Evolutionary conservation across 2,888 invertebrate genomes (phyloP), one percentile per base, ranked within the genome.

Genomic region (Leptinotarsa juncta): DNA sequence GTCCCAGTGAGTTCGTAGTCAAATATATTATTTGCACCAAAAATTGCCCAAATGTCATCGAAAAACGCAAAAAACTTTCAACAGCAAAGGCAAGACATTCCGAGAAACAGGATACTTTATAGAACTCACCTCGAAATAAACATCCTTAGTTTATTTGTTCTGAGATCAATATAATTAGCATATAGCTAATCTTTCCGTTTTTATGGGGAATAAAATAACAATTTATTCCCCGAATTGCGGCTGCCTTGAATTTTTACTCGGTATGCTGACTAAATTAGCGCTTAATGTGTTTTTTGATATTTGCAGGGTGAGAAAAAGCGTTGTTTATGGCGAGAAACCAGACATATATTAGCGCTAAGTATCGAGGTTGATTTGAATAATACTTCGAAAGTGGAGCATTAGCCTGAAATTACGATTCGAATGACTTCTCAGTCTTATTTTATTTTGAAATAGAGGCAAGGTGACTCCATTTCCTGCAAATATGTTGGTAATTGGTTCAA

Each of bases 191-290:
- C 57, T 69, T 69, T 57, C n/a, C 48, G 69, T 69, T 69, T 69
- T 69, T 69, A 69, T 69, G 42, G 69, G 5, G 48, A 69, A 69
- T 69, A 69, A 69, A 69, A 69, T 57, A 48, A 57, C 48, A 48
- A 69, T 69, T 69, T 69, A 69, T 60, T 23, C 49, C 69, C 49
- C 55, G 57, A 55, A 69, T 69, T 69, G 60, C 42, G 20, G 48
- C 42, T 20, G 69, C 32, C 57, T 55, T 14, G 69, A 57, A 57
- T 57, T 69, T 69, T 57, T 20, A 69, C 57, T 57, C 16, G 23
- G 57, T 69, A 20, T 57, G 48, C 48, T 48, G 69, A 69, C 69
- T 57, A 69, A 69, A 69, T 69, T 69, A 69, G 69, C 62, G 20
- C 57, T 18, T 55, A 69, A 69, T 57, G 69, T 42, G 55, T 57